Conservation (phyloP, 1,140 invertebrate genomes). For the Panulirus ornatus region DNA sequence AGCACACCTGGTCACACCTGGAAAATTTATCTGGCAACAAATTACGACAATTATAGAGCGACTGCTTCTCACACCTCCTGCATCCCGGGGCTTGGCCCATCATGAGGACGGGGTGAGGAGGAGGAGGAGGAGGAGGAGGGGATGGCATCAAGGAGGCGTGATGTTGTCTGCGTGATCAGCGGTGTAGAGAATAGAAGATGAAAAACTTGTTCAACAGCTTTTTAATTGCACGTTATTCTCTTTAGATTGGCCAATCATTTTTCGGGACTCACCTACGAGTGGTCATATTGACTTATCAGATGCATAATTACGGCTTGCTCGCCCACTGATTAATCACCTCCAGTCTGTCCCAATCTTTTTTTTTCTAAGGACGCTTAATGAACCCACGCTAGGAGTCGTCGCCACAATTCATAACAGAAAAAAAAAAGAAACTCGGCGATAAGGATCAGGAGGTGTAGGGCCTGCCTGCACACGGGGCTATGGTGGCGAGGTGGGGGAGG, state of each 20-base stretch:
- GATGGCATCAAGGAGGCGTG: background rate
- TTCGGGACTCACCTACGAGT: background rate
- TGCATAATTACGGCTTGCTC: background rate
- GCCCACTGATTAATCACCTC: background rate
- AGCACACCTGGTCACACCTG: too few relatives aligned
- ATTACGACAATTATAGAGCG: too few relatives aligned
- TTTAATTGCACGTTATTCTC: background rate
- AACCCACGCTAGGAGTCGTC: background rate
- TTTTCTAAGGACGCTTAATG: background rate
- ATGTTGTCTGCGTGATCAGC: too few relatives aligned
- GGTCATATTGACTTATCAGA: background rate
- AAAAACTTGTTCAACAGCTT: background rate
- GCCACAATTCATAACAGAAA: background rate
- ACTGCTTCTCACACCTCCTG: too few relatives aligned
- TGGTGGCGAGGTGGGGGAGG: background rate
- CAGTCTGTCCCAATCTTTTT: too few relatives aligned
- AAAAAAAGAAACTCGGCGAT: background rate
- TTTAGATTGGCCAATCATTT: background rate
- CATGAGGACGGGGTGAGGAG: too few relatives aligned
- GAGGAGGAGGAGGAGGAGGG: too few relatives aligned
- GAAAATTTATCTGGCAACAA: too few relatives aligned
- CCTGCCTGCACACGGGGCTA: background rate
- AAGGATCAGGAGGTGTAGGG: background rate
- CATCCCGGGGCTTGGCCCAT: too few relatives aligned
- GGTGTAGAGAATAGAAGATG: background rate